These are phyloP conservation scores for Ditylenchus dipsaci DNA, from an alignment of 1,140 invertebrate genomes.

Conservation along the genomic window DNA sequence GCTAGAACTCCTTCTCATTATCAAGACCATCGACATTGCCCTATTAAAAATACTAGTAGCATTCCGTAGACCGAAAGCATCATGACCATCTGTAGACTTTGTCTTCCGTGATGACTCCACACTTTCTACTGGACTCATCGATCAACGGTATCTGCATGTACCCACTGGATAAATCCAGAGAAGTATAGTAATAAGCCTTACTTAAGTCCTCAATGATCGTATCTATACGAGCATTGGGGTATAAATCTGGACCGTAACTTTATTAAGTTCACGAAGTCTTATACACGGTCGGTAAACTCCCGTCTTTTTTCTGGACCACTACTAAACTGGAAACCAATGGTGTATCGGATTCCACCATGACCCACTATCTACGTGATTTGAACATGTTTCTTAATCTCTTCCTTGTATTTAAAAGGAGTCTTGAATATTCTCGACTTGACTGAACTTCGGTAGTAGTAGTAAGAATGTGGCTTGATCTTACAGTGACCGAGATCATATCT, in stretches of 20 bases:
- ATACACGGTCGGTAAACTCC: neutral
- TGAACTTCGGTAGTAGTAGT: neutral
- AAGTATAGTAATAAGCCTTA: conserved; percentile 5
- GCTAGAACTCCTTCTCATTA: conserved; percentile 3
- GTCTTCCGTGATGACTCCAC: conserved; percentile 11
- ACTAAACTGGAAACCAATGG: neutral
- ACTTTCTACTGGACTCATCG: conserved; percentile 17
- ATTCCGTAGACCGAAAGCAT: conserved; percentile 18
- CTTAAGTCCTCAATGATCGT: conserved; percentile 9
- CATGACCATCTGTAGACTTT: conserved; percentile 23
- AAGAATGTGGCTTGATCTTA: neutral
- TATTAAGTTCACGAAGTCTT: neutral
- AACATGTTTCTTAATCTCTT: conserved; percentile 1
- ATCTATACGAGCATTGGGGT: neutral
- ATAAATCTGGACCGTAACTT: neutral
- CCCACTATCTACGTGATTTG: neutral
- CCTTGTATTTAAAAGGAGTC: conserved; percentile 2
- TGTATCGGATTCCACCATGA: conserved; percentile 10
- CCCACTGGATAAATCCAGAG: conserved; percentile 5
- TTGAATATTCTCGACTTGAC: neutral
- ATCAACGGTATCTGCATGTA: conserved; percentile 37
- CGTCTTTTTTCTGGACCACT: conserved; percentile 10
- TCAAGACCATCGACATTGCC: conserved; percentile 33
- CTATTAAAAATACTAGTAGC: conserved; percentile 15
- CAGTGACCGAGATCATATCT: conserved; percentile 15